Conservation (phyloP, 2,113 vertebrate genomes). For the Loxodonta africana region DNA sequence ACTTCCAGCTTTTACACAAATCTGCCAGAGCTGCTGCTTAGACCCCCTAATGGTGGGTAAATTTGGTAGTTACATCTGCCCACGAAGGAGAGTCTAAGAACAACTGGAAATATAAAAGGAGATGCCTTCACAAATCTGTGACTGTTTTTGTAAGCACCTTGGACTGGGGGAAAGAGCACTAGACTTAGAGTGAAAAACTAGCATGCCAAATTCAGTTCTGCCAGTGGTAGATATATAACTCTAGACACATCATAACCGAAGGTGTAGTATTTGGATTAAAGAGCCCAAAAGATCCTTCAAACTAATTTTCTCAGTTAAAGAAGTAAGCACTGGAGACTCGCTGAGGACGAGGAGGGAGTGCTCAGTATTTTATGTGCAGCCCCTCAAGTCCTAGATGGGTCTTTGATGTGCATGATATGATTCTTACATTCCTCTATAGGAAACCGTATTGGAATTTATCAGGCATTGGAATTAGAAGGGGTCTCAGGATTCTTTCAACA, state of each 20-base stretch:
- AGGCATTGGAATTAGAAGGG: neutral
- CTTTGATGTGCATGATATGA: neutral
- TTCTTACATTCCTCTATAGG: neutral
- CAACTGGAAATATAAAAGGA: neutral
- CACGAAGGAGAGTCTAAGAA: neutral
- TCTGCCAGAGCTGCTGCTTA: neutral
- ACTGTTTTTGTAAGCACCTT: neutral
- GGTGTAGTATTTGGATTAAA: neutral
- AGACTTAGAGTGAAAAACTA: neutral
- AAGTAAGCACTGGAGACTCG: neutral
- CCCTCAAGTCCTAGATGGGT: neutral
- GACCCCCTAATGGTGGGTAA: neutral
- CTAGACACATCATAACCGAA: neutral
- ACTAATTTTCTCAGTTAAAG: neutral
- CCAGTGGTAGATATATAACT: too few relatives aligned
- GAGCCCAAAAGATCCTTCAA: neutral
- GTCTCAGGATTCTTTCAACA: neutral
- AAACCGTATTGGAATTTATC: neutral
- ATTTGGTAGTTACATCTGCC: neutral
- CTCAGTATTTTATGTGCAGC: too few relatives aligned
- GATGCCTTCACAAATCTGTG: neutral
- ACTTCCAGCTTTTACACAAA: neutral
- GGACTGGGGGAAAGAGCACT: neutral
- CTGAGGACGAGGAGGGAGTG: neutral
- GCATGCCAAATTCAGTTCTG: neutral